phyloP scores from a whole-genome alignment of 2,113 vertebrate species.

The Bujurquina vittata region DNA sequence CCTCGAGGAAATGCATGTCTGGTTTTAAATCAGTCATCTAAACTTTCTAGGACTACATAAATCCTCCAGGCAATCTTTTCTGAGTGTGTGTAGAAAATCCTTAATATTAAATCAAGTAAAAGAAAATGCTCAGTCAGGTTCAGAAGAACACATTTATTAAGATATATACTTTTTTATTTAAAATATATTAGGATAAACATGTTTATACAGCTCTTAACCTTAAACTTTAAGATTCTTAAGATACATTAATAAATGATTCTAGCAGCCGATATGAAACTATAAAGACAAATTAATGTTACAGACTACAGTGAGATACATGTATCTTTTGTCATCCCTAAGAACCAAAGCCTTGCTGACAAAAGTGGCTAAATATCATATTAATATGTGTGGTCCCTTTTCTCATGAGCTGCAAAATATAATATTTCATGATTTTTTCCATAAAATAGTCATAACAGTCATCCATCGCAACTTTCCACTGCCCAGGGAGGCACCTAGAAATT shows the following conservation, averaged over 20 bases:
- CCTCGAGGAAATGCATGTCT: conserved; percentile 43
- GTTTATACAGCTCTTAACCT: conserved; percentile 28
- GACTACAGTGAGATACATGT: conserved; percentile 4
- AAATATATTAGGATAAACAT: conserved; percentile 59
- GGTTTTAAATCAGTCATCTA: neutral
- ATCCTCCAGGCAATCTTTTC: neutral
- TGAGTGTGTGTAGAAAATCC: conserved; percentile 4
- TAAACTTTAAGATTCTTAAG: conserved; percentile 13
- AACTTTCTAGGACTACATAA: neutral
- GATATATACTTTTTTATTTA: conserved; percentile 21
- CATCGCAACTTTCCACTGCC: neutral
- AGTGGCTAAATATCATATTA: neutral
- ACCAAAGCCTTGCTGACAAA: neutral
- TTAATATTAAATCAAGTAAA: neutral
- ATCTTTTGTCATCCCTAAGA: neutral
- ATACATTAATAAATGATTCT: conserved; percentile 19
- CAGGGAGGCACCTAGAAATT: neutral
- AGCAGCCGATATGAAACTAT: conserved; percentile 12
- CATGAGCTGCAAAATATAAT: neutral
- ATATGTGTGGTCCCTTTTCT: neutral
- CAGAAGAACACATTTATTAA: conserved; percentile 38
- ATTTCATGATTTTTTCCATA: neutral
- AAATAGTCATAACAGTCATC: neutral
- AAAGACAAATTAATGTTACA: neutral
- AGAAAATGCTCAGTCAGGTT: conserved; percentile 2